Percentiles rank a stretch among this genome's conserved stretches.
phyloP scores from a whole-genome alignment of 2,797 vertebrate genomes.

The Dendrocincla fuliginosa region DNA sequence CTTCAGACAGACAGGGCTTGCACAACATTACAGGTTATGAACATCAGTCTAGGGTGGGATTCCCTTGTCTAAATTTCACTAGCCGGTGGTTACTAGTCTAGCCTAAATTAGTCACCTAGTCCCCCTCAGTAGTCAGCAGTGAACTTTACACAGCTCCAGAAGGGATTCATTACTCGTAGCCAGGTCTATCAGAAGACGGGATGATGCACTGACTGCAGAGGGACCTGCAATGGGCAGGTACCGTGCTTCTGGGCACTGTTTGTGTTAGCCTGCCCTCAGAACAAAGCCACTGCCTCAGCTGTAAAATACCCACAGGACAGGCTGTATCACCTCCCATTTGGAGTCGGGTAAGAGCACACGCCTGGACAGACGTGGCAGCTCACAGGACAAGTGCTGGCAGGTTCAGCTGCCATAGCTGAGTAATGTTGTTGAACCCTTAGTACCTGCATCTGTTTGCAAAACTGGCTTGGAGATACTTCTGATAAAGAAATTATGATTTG shows the following conservation, averaged over 20 bases:
- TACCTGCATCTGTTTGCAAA: slow-evolving; percentile 10
- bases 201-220: not conserved
- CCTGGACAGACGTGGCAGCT: not conserved
- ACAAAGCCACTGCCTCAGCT: not conserved
- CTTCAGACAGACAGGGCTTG: not conserved
- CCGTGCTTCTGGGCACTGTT: not conserved
- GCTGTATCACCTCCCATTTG: fast-evolving
- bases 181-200: not conserved
- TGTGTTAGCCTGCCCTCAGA: not conserved
- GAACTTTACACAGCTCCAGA: not conserved
- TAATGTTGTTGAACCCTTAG: not conserved
- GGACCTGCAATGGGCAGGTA: not conserved
- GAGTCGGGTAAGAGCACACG: not conserved
- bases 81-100: not conserved
- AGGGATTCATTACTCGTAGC: not conserved
- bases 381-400: slow-evolving; percentile 10
- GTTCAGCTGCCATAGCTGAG: not conserved
- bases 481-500: not conserved
- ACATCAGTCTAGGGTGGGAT: not conserved
- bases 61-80: not conserved
- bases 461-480: not conserved
- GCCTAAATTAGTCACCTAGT: not conserved
- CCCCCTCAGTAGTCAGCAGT: not conserved
- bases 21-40: not conserved
- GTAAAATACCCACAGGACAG: not conserved